A percentile compares a stretch with the other conserved stretches of the same genome.
These are phyloP conservation scores for Zaprionus ornatus DNA, from an alignment of 1,140 invertebrate genomes.

Conservation along the genomic window DNA sequence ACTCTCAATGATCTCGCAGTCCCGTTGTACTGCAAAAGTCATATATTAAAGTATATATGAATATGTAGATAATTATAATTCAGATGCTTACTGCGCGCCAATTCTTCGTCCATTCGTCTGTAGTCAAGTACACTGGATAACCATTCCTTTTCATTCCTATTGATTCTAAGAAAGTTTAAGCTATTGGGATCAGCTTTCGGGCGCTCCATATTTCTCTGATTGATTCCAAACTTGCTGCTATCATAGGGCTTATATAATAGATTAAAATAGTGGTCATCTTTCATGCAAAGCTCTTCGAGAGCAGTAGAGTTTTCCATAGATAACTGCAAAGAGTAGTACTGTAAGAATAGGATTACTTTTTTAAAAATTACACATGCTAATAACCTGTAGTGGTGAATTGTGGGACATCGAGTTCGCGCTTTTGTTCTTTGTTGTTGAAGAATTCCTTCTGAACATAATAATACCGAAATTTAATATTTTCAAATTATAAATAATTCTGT, in stretches of 20 bases:
- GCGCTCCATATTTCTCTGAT: neutral
- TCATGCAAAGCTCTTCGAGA: slow-evolving; percentile 6
- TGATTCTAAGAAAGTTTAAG: neutral
- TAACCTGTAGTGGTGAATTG: neutral
- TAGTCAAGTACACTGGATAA: slow-evolving; percentile 2
- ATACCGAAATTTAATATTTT: slow-evolving; percentile 26
- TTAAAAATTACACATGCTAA: no score
- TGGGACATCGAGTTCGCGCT: neutral
- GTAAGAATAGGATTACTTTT: no score
- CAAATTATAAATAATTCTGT: neutral
- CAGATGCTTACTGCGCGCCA: slow-evolving; percentile 9
- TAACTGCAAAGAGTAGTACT: neutral
- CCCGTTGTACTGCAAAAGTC: slow-evolving; percentile 5
- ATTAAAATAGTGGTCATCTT: slow-evolving; percentile 24
- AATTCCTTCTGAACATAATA: slow-evolving; percentile 24
- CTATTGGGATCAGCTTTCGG: neutral
- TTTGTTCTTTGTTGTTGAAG: neutral
- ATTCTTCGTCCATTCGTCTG: slow-evolving; percentile 10
- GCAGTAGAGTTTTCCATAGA: neutral
- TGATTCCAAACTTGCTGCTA: neutral
- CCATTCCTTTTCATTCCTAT: slow-evolving; percentile 24
- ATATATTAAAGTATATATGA: neutral
- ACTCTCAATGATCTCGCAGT: slow-evolving; percentile 9
- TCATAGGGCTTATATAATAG: slow-evolving; percentile 28
- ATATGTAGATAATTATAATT: neutral